Evolutionary conservation across 2,797 vertebrate genomes (phyloP), one percentile per base, ranked within the genome.

Genomic region (Acrossocheilus wenchowensis): DNA sequence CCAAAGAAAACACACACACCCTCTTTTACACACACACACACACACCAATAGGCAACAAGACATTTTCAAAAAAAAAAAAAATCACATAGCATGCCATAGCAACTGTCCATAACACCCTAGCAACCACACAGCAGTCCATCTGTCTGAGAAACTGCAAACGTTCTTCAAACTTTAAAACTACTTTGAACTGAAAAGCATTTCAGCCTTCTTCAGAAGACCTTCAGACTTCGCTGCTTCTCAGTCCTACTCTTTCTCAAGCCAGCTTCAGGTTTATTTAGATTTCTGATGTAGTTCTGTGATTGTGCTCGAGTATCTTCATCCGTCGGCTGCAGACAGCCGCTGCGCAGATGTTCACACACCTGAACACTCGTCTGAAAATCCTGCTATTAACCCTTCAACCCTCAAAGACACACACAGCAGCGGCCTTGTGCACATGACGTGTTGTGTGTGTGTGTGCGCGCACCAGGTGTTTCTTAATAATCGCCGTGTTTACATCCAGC

Each of bases 341-440:
- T 48, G 43, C 10, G 66, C 81, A 72, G 68, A 82, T 30, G 81
- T 72, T 72, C 15, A 72, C 11, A 30, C 21, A 23, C 52, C 81
- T 82, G 66, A 54, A 21, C 12, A 2, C 5, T 30, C 41, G 7
- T 21, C n/a, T 43, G n/a, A 66, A 54, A 52, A 77, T n/a, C 30
- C 50, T 12, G 19, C 26, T n/a, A 69, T 50, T 81, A 39, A 81
- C 79, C 78, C 62, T 36, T 30, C 34, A 78, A 57, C 75, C 71
- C n/a, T 74, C n/a, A 95, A 95, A 94, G 95, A 94, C 95, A 94
- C 95, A 97, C 96, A 93, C 94, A 95, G 95, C 96, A 95, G 96
- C 96, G 95, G 94, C 94, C 94, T 95, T 96, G 93, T 94, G 4
- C 75, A n/a, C 34, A 1, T 36, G 6, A 54, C 3, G 12, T 94